Base-by-base conservation (phyloP, 2,113 vertebrate species). In the Ciconia boyciana region DNA sequence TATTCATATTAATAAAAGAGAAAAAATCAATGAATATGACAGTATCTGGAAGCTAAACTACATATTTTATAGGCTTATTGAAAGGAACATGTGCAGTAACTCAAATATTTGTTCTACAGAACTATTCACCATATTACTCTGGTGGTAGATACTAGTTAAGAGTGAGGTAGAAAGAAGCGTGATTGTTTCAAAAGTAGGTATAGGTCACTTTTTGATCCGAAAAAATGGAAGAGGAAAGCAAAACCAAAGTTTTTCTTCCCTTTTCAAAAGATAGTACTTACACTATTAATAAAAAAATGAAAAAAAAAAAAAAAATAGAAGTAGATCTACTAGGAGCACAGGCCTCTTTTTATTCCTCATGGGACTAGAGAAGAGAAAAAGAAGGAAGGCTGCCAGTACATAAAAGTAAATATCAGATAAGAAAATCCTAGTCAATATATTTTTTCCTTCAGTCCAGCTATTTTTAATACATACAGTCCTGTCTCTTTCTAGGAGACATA, bases 381-480 rank as follows among this genome's bases (percentile, higher is more conserved):
- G 61, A 65, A 87, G 22, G 85, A 87, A 97, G 60, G 29, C 52
- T 94, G 69, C 72, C 76, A 89, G 74, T 62, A 92, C 68, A 90
- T 89, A 77, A 95, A 95, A 96, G 91, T 89, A 96, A 94, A 83
- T 88, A 96, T 91, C 92, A 95, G 95, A 87, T 96, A 96, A 89
- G 93, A 96, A 97, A 97, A 96, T 93, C 94, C 76, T 70, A 94
- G 94, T 96, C 96, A 95, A 97, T 97, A 81, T 87, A 83, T 89
- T 95, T 97, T 94, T 95, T 85, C 92, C 87, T 95, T 86, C 91
- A 88, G 70, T 94, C 58, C 72, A 91, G 36, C 28, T 94, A 94
- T 97, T 97, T 97, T 97, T 97, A 97, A 97, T 96, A 94, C 91
- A 96, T 87, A 96, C 48, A 89, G 83, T 83, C 86, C 83, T 97